A percentile compares a stretch with the other conserved stretches of the same genome.
Evolutionary conservation across 2,888 invertebrate species (phyloP).

Genomic region (Lysandra bellargus): DNA sequence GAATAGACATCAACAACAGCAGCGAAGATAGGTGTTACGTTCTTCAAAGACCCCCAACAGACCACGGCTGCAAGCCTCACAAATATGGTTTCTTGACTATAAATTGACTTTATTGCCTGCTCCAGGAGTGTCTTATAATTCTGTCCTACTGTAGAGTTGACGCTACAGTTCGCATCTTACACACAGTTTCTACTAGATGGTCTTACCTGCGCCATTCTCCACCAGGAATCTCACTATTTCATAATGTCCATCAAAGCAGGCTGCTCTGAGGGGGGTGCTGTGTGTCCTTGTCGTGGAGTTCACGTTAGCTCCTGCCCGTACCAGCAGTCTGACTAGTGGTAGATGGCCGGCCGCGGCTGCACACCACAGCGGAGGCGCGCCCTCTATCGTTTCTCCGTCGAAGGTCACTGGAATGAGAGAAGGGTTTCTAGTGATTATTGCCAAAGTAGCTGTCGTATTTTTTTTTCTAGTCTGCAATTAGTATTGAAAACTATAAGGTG

Average conservation of each 20-base stretch:
- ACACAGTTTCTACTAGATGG: no score
- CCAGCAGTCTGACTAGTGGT: conserved; percentile 90
- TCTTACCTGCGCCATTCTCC: conserved; percentile 89
- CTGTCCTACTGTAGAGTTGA: no score
- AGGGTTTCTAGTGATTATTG: neutral
- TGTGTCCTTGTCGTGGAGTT: conserved; percentile 97
- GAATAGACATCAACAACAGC: no score
- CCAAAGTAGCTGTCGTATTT: neutral
- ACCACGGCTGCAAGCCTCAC: no score
- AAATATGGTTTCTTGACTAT: no score
- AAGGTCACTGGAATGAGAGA: conserved; percentile 86
- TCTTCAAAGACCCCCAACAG: no score
- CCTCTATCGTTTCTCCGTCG: conserved; percentile 98
- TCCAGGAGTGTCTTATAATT: no score
- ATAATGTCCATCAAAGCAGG: conserved; percentile 97
- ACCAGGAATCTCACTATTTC: conserved; percentile 97
- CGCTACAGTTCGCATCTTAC: no score
- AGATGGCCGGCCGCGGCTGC: conserved; percentile 98
- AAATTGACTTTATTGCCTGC: no score
- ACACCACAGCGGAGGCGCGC: conserved; percentile 98
- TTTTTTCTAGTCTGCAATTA: no score
- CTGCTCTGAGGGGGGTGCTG: conserved; percentile 96
- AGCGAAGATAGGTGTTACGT: no score
- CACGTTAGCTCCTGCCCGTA: conserved; percentile 92
- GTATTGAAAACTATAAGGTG: no score